These are phyloP conservation scores for Echinometra lucunter DNA, from an alignment of 53 echinoderm and acorn worm species.

Conservation along the genomic window DNA sequence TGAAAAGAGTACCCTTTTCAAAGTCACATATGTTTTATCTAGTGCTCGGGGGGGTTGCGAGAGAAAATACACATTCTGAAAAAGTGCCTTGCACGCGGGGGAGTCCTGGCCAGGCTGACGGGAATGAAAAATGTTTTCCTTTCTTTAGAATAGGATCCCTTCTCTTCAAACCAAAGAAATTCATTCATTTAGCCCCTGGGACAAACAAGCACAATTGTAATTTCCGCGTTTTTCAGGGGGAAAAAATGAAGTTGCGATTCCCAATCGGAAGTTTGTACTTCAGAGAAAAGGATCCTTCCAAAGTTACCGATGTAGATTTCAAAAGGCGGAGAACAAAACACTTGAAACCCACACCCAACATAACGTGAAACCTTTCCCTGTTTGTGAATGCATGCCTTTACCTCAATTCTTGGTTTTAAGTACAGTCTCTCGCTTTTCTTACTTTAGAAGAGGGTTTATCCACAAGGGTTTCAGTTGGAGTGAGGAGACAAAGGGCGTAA, in stretches of 20 bases:
- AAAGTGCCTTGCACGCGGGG: constrained; percentile 9
- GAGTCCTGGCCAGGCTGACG: neutral
- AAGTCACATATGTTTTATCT: constrained; percentile 32
- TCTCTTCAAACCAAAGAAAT: neutral
- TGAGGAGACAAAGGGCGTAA: neutral
- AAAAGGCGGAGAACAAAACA: constrained; percentile 26
- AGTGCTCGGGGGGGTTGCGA: constrained; percentile 18
- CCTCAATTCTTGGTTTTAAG: neutral
- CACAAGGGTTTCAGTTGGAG: constrained; percentile 1
- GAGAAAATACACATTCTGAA: constrained; percentile 1
- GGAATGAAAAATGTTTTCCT: constrained; percentile 7
- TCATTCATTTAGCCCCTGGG: constrained; percentile 12
- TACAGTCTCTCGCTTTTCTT: neutral
- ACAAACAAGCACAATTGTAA: constrained; percentile 8
- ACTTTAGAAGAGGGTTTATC: neutral
- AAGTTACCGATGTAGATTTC: constrained; percentile 24
- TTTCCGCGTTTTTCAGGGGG: constrained; percentile 2
- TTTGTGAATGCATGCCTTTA: neutral
- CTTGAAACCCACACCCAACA: neutral
- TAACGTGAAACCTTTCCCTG: constrained; percentile 9
- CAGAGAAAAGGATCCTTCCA: constrained; percentile 11
- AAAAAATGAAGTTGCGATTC: neutral
- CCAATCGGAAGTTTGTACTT: constrained; percentile 34
- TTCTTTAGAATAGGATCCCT: neutral
- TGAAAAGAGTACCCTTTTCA: constrained; percentile 23